phyloP scores from a whole-genome alignment of 1,140 invertebrate genomes.

The Caenorhabditis brenneri region DNA sequence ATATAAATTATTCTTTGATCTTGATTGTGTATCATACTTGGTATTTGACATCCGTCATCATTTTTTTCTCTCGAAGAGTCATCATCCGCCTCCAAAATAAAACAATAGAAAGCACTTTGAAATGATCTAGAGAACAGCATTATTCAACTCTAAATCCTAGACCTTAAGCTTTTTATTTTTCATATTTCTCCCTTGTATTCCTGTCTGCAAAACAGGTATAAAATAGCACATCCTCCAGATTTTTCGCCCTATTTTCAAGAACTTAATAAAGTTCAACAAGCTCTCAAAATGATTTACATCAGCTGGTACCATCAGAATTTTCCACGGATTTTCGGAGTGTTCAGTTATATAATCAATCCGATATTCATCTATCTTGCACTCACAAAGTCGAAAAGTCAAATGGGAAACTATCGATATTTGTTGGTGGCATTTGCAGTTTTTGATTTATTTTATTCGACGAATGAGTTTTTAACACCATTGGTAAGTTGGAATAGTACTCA shows the following conservation, averaged over 20 bases:
- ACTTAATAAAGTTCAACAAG: neutral
- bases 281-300: conserved; percentile 39
- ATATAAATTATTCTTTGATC: too few species aligned
- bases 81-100: neutral
- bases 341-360: conserved; percentile 25
- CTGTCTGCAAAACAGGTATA: neutral
- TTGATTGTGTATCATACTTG: too few species aligned
- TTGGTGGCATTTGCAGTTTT: neutral
- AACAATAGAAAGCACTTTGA: neutral
- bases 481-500: neutral
- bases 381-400: conserved; percentile 19
- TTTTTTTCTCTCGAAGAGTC: neutral
- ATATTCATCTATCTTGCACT: conserved; percentile 21
- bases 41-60: neutral
- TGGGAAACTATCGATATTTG: conserved; percentile 5
- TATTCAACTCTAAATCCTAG: neutral
- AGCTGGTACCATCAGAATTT: conserved; percentile 27
- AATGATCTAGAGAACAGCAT: neutral
- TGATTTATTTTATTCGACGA: conserved; percentile 9
- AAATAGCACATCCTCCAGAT: neutral
- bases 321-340: conserved; percentile 10
- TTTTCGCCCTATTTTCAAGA: neutral
- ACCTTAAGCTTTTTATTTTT: too few species aligned
- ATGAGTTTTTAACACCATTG: conserved; percentile 7
- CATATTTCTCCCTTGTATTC: neutral